Conservation (phyloP, 2,797 vertebrate species). For the Galagoides demidoff region DNA sequence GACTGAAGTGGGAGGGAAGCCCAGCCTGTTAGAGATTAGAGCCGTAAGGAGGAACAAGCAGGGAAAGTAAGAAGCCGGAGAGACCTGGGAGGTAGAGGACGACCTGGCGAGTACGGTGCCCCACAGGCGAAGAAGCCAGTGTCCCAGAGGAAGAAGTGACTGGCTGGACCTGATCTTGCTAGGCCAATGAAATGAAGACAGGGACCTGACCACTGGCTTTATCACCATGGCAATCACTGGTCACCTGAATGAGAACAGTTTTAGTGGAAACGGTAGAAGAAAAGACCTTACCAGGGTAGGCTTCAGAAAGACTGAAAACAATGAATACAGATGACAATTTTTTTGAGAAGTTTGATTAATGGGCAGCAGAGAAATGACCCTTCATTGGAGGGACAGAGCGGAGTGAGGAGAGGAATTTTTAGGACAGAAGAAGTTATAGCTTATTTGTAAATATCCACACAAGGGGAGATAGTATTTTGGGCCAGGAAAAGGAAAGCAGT, state of each 20-base stretch:
- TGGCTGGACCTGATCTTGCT: too few relatives aligned
- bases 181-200: not conserved
- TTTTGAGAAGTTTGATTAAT: not conserved
- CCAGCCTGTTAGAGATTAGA: not conserved
- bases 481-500: not conserved
- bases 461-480: not conserved
- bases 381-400: not conserved
- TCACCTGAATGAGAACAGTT: not conserved
- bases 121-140: not conserved
- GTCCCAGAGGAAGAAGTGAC: not conserved
- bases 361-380: not conserved
- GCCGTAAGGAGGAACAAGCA: not conserved
- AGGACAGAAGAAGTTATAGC: not conserved
- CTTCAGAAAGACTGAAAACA: not conserved
- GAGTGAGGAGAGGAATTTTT: not conserved
- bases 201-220: not conserved
- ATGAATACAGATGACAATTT: not conserved
- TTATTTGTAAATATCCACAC: not conserved
- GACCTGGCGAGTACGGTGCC: fast-evolving
- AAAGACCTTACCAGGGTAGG: not conserved
- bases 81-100: too few relatives aligned
- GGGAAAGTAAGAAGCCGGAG: not conserved
- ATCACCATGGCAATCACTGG: not conserved
- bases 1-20: not conserved
- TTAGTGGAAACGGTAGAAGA: not conserved